Percentiles rank a stretch among this genome's conserved stretches.
Evolutionary conservation across 2,888 invertebrate genomes (phyloP).

Genomic region (Tiliacea citrago): DNA sequence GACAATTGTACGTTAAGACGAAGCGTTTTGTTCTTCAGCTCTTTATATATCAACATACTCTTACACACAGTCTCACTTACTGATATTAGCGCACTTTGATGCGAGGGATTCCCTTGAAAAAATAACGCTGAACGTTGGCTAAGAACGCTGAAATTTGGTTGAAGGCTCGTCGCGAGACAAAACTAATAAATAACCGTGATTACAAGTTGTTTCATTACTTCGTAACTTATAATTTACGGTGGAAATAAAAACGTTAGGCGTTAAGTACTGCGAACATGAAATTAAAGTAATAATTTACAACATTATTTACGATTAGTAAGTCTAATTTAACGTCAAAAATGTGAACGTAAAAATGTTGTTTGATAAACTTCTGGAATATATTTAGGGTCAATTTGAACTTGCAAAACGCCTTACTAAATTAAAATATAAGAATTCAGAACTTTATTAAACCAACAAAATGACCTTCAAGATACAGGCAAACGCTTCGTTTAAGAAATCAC

Average conservation of each 20-base stretch:
- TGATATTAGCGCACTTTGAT: conserved; percentile 72
- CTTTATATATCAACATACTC: conserved; percentile 70
- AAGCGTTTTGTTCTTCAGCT: conserved; percentile 82
- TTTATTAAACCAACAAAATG: neutral
- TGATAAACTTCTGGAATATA: conserved; percentile 68
- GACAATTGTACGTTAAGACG: conserved; percentile 83
- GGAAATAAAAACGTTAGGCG: conserved; percentile 57
- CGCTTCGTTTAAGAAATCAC: too few relatives aligned
- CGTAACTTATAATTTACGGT: conserved; percentile 57
- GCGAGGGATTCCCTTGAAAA: conserved; percentile 41
- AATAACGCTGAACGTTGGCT: neutral
- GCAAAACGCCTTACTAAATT: neutral
- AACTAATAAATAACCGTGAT: conserved; percentile 54
- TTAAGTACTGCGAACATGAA: conserved; percentile 55
- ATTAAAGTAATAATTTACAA: conserved; percentile 61
- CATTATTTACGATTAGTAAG: conserved; percentile 61
- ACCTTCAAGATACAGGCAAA: too few relatives aligned
- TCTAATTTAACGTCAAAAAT: conserved; percentile 56
- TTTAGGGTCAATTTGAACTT: conserved; percentile 42
- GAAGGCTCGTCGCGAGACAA: conserved; percentile 23
- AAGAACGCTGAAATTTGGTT: neutral
- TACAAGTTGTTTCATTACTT: conserved; percentile 61
- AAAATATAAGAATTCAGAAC: neutral
- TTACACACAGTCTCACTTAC: conserved; percentile 74
- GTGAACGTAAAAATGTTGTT: conserved; percentile 63